A percentile compares a stretch with the other conserved stretches of the same genome.
Evolutionary conservation across 2,113 vertebrate species (phyloP).

Genomic region (Podocnemis expansa): DNA sequence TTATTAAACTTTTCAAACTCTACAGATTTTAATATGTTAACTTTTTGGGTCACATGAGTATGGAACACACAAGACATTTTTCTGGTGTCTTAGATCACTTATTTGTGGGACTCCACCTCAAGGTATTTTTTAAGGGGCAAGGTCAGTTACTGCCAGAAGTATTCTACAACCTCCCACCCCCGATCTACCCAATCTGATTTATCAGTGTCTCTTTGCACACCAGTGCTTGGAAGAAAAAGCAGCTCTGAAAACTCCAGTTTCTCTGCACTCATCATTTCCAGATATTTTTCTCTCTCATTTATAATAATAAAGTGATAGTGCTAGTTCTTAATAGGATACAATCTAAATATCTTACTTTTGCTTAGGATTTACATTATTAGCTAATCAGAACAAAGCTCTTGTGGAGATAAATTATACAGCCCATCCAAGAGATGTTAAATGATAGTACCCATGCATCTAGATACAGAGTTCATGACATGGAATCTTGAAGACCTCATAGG

Average conservation of each 20-base stretch:
- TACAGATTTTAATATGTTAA: background rate
- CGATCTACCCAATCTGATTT: background rate
- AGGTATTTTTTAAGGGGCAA: background rate
- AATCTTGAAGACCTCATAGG: background rate
- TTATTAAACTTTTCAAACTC: background rate
- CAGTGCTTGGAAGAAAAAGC: background rate
- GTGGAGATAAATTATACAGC: background rate
- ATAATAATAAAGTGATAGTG: background rate
- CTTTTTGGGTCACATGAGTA: background rate
- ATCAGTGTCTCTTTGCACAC: background rate
- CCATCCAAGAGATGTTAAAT: background rate
- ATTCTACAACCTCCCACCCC: background rate
- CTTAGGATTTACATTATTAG: background rate
- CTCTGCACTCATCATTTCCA: background rate
- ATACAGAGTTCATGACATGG: background rate
- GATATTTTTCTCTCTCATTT: background rate
- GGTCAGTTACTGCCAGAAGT: background rate
- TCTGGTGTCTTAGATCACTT: background rate
- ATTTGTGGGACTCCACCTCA: background rate
- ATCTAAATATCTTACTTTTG: conserved; percentile 38
- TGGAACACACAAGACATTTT: background rate
- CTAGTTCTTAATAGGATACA: background rate
- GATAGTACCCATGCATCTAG: background rate
- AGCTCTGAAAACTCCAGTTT: background rate
- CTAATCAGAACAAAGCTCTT: background rate